Evolutionary conservation across 2,888 invertebrate species (phyloP).

Genomic region (Doris montereyensis): DNA sequence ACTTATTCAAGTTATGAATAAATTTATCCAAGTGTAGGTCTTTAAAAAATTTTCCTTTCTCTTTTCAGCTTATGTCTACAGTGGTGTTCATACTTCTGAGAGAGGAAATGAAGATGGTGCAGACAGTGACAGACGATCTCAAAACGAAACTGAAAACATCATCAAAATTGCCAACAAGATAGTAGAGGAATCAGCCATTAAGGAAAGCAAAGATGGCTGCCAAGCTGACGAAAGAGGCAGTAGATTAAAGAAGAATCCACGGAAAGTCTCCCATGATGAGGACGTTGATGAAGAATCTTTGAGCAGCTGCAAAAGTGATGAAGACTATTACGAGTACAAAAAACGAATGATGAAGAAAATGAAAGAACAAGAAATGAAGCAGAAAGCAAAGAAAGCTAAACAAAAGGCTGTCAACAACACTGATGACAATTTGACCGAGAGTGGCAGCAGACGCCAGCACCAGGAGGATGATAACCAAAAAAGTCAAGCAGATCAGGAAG

Average conservation of each 20-base stretch:
- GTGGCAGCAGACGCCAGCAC: not conserved
- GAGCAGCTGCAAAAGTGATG: not conserved
- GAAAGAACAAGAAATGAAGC: not conserved
- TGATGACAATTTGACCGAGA: not conserved
- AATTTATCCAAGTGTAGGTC: too few relatives aligned
- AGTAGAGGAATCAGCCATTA: not conserved
- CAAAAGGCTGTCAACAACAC: too few relatives aligned
- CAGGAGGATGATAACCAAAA: not conserved
- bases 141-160: not conserved
- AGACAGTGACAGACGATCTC: too few relatives aligned
- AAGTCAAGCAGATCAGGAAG: not conserved
- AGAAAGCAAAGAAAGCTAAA: not conserved
- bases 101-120: not conserved
- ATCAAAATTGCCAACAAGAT: not conserved
- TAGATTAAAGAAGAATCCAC: not conserved
- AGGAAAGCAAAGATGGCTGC: not conserved
- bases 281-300: not conserved
- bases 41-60: too few relatives aligned
- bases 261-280: not conserved
- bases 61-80: not conserved
- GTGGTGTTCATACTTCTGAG: not conserved
- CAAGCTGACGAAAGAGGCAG: not conserved
- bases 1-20: too few relatives aligned
- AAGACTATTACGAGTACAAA: constrained; percentile 29
- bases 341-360: constrained; percentile 14